Conservation (phyloP, 2,888 invertebrate species). For the Drosophila hamatofila region DNA sequence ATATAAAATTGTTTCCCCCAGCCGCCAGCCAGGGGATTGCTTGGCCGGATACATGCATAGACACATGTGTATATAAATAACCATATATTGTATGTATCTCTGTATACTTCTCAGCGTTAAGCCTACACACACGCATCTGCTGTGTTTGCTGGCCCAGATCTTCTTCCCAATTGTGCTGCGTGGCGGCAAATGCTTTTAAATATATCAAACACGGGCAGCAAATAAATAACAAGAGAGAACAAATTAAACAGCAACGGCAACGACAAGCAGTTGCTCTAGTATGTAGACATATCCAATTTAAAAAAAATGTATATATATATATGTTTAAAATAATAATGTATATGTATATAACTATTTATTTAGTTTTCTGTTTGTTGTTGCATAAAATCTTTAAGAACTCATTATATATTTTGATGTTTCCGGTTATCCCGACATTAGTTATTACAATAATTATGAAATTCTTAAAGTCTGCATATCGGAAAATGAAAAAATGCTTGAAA, state of each 20-base stretch:
- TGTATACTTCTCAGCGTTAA: conserved; percentile 42
- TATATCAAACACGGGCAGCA: conserved; percentile 66
- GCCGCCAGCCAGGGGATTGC: not conserved
- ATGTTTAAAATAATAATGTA: not conserved
- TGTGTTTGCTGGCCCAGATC: conserved; percentile 52
- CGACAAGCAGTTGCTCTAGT: conserved; percentile 30
- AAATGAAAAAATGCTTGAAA: too few species aligned
- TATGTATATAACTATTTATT: too few species aligned
- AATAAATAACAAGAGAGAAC: conserved; percentile 59
- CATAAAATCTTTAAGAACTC: not conserved
- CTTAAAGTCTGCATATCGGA: too few species aligned
- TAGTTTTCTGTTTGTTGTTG: too few species aligned
- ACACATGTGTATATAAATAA: not conserved
- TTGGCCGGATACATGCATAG: conserved; percentile 8
- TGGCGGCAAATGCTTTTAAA: conserved; percentile 71
- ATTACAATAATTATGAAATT: too few species aligned
- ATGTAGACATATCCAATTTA: not conserved
- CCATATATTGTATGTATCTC: not conserved
- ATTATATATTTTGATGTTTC: not conserved
- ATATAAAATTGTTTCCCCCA: conserved; percentile 50
- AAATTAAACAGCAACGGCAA: not conserved
- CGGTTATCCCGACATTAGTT: too few species aligned
- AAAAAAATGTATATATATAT: not conserved
- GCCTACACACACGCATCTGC: conserved; percentile 34
- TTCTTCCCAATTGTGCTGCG: conserved; percentile 60